Percentiles rank a stretch among this genome's conserved stretches.
These are phyloP conservation scores for Melieria picta DNA, from an alignment of 2,888 invertebrate species.

Conservation along the genomic window DNA sequence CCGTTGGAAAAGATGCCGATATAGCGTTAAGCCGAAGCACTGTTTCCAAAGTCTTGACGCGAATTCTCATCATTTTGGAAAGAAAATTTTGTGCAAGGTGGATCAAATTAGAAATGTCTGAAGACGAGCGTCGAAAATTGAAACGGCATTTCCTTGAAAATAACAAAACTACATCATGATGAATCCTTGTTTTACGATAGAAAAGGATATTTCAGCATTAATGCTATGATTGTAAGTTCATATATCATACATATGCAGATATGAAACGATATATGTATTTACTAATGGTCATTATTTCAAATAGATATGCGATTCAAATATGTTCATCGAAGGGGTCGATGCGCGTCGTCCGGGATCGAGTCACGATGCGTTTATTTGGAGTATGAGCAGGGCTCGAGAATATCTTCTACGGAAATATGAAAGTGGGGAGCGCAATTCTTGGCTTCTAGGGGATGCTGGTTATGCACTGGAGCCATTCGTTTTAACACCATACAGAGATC, in stretches of 20 bases:
- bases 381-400: constrained; percentile 19
- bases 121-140: not conserved
- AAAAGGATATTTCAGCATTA: not conserved
- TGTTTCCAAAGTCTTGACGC: not conserved
- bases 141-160: not conserved
- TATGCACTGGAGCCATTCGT: constrained; percentile 32
- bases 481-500: constrained; percentile 29
- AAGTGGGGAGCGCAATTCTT: constrained; percentile 10
- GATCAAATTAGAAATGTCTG: not conserved
- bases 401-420: constrained; percentile 20
- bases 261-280: not conserved
- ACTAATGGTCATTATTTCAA: not conserved
- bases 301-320: not conserved
- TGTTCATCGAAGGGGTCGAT: not conserved
- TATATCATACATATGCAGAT: not conserved
- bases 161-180: not conserved
- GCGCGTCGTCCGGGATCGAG: not conserved
- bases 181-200: not conserved
- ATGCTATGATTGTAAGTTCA: not conserved
- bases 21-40: not conserved
- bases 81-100: not conserved
- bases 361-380: constrained; percentile 31
- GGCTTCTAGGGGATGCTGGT: constrained; percentile 32
- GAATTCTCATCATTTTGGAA: too few species aligned
- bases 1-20: constrained; percentile 1